Percentiles rank a stretch among this genome's conserved stretches.
phyloP scores from a whole-genome alignment of 2,113 vertebrate species.

The Turdus rufiventris region DNA sequence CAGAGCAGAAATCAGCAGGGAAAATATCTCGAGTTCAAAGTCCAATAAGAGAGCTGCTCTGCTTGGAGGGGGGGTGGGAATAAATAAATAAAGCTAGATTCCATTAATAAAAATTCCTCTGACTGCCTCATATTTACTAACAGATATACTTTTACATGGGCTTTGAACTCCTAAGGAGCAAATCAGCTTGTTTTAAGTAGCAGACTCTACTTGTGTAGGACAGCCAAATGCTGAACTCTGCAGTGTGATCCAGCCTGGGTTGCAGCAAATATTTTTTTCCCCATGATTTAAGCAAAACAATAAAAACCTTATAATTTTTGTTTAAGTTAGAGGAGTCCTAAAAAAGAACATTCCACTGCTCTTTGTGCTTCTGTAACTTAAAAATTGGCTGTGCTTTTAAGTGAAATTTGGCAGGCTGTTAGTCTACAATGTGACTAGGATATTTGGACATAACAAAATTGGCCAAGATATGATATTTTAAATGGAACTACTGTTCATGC shows the following conservation, averaged over 20 bases:
- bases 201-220: neutral
- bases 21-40: neutral
- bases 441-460: conserved; percentile 75
- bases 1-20: neutral
- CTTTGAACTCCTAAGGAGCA: conserved; percentile 34
- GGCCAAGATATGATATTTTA: conserved; percentile 74
- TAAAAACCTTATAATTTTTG: conserved; percentile 62
- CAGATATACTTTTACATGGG: conserved; percentile 10
- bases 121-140: conserved; percentile 45
- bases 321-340: conserved; percentile 62
- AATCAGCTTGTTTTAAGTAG: conserved; percentile 40
- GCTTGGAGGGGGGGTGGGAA: neutral
- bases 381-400: conserved; percentile 66
- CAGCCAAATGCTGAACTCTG: conserved; percentile 39
- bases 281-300: conserved; percentile 50
- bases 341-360: conserved; percentile 66
- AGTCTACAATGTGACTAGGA: conserved; percentile 69
- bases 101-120: conserved; percentile 47
- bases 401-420: conserved; percentile 69
- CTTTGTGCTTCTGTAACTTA: conserved; percentile 69
- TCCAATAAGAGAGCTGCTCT: neutral
- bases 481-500: conserved; percentile 70
- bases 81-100: conserved; percentile 18
- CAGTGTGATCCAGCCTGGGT: conserved; percentile 3
- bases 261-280: conserved; percentile 28